Evolutionary conservation across 2,113 vertebrate species (phyloP).

Genomic region (Epinephelus lanceolatus): DNA sequence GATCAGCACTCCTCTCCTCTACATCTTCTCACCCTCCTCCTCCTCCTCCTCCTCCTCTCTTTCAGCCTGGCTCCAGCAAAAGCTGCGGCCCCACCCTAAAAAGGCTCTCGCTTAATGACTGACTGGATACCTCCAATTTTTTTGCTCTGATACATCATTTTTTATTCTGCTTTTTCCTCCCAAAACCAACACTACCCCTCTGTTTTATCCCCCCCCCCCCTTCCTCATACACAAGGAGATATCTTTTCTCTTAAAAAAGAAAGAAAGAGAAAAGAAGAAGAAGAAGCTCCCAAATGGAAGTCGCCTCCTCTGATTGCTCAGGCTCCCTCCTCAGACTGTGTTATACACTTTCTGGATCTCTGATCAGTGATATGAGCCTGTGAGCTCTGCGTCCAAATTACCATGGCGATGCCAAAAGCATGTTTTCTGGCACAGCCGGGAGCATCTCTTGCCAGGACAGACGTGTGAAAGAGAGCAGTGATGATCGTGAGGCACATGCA

Average conservation of each 20-base stretch:
- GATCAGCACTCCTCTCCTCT: conserved; percentile 69
- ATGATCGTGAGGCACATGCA: conserved; percentile 32
- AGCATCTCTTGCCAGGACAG: conserved; percentile 51
- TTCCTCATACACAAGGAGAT: conserved; percentile 15
- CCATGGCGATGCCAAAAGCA: conserved; percentile 59
- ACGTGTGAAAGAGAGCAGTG: conserved; percentile 73
- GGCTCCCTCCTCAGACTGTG: conserved; percentile 39
- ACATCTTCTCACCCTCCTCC: conserved; percentile 67
- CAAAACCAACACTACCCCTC: not conserved
- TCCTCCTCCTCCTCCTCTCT: conserved; percentile 44
- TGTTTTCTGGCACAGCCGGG: conserved; percentile 69
- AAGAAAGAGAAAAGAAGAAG: not conserved
- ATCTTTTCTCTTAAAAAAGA: conserved; percentile 13
- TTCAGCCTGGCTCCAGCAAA: conserved; percentile 59
- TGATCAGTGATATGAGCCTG: conserved; percentile 49
- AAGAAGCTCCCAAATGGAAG: conserved; percentile 11
- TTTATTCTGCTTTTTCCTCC: conserved; percentile 6
- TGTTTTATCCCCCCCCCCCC: not conserved
- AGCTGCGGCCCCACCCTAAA: conserved; percentile 82
- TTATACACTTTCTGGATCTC: conserved; percentile 45
- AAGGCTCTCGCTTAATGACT: conserved; percentile 69
- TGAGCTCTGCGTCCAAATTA: conserved; percentile 54
- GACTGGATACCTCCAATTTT: conserved; percentile 73
- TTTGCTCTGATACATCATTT: conserved; percentile 39
- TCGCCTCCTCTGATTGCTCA: conserved; percentile 38